Conservation (phyloP, 2,113 vertebrate genomes). For the Gobiocypris rarus region DNA sequence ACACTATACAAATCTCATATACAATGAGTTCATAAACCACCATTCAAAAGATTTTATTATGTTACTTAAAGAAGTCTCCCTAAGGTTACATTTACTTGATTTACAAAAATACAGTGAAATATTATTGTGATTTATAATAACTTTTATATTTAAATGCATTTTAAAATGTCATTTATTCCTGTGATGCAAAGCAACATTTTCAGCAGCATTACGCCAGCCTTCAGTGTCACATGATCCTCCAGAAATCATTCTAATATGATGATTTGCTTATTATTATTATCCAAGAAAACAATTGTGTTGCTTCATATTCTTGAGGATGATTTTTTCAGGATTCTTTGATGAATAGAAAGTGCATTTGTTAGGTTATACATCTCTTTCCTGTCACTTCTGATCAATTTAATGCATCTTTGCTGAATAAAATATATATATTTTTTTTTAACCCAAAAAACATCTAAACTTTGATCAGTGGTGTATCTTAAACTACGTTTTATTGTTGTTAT, state of each 20-base stretch:
- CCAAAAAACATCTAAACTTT: too few species aligned
- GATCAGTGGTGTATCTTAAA: too few species aligned
- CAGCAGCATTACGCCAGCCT: too few species aligned
- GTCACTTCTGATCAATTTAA: background rate
- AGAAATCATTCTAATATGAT: too few species aligned
- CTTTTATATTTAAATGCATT: background rate
- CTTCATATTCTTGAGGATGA: background rate
- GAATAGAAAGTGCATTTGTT: too few species aligned
- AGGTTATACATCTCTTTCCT: too few species aligned
- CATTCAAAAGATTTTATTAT: background rate
- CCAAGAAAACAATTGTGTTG: background rate
- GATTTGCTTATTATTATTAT: too few species aligned
- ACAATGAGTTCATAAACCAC: too few species aligned
- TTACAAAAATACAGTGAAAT: background rate
- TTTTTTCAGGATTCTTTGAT: background rate
- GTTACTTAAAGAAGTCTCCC: background rate
- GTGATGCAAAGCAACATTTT: background rate
- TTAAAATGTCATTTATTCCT: background rate
- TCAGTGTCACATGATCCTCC: too few species aligned
- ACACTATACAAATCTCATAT: too few species aligned
- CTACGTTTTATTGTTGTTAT: too few species aligned
- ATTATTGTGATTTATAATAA: background rate
- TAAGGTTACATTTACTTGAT: background rate
- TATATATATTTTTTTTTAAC: too few species aligned
- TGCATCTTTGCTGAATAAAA: background rate